Evolutionary conservation across 2,797 vertebrate genomes (phyloP).

Genomic region (Pangasius sanitwongsei): DNA sequence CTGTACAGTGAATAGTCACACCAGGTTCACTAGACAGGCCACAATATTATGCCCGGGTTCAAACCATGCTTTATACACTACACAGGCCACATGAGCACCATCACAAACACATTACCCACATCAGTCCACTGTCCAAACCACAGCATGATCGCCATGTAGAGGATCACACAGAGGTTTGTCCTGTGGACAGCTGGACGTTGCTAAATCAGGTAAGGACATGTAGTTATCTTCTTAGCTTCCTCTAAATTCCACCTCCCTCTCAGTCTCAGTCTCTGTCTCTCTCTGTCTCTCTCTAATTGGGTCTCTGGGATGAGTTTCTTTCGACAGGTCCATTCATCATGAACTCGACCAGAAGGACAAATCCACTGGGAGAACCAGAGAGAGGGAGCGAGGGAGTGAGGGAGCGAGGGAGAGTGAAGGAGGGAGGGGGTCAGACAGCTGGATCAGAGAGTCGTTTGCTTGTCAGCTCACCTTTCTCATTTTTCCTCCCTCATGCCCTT

Average conservation of each 20-base stretch:
- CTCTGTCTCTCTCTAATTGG: constrained; percentile 56
- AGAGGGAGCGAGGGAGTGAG: constrained; percentile 41
- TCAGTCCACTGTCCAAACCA: neutral
- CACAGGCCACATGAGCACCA: neutral
- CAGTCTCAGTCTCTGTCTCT: constrained; percentile 13
- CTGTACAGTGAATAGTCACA: neutral
- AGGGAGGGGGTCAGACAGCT: constrained; percentile 59
- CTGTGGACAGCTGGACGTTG: neutral
- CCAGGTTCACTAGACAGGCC: neutral
- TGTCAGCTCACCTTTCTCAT: constrained; percentile 56
- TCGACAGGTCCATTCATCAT: constrained; percentile 63
- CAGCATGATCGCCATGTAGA: neutral
- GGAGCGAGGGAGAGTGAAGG: constrained; percentile 38
- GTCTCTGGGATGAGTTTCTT: constrained; percentile 61
- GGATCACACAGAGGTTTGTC: neutral
- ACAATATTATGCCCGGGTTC: neutral
- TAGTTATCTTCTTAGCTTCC: neutral
- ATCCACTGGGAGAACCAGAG: constrained; percentile 52
- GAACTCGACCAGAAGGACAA: constrained; percentile 58
- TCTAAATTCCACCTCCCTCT: constrained; percentile 23
- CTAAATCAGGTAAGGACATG: neutral
- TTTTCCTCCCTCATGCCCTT: constrained; percentile 32
- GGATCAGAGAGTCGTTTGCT: constrained; percentile 57
- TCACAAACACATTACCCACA: neutral
- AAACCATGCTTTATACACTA: neutral